Conservation (phyloP, 2,888 invertebrate genomes). For the Dicycla oo region DNA sequence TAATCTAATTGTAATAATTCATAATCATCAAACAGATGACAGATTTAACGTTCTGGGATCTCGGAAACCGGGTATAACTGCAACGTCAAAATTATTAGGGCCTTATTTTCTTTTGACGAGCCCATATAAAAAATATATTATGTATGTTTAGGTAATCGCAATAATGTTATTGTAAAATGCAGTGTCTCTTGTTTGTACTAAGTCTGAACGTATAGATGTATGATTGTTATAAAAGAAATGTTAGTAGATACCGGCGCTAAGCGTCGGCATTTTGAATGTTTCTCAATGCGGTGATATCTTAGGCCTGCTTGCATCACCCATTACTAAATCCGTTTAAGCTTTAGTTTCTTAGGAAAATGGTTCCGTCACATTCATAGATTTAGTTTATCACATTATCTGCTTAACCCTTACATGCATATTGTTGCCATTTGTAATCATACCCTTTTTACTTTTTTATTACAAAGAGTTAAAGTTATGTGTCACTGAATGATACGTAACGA, state of each 20-base stretch:
- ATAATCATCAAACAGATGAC: not conserved
- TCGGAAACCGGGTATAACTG: not conserved
- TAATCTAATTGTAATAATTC: not conserved
- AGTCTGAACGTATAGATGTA: slow-evolving; percentile 3
- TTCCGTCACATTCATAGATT: too few species aligned
- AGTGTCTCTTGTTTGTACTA: not conserved
- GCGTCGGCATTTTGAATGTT: slow-evolving; percentile 26
- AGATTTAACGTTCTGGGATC: not conserved
- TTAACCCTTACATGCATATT: too few species aligned
- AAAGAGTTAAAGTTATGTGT: too few species aligned
- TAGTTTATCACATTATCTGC: too few species aligned
- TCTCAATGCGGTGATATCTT: slow-evolving; percentile 27
- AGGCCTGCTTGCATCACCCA: not conserved
- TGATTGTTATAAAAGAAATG: slow-evolving; percentile 11
- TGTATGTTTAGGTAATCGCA: not conserved
- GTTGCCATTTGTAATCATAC: too few species aligned
- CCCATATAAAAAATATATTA: not conserved
- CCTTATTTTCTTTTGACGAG: not conserved
- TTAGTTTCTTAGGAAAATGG: too few species aligned
- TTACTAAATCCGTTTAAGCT: not conserved
- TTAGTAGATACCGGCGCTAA: slow-evolving; percentile 27
- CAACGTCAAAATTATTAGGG: too few species aligned
- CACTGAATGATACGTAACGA: too few species aligned
- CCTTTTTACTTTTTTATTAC: too few species aligned
- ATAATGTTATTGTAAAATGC: slow-evolving; percentile 1